Base-by-base conservation (phyloP, 1,140 invertebrate genomes). In the Hylaeus volcanicus region DNA sequence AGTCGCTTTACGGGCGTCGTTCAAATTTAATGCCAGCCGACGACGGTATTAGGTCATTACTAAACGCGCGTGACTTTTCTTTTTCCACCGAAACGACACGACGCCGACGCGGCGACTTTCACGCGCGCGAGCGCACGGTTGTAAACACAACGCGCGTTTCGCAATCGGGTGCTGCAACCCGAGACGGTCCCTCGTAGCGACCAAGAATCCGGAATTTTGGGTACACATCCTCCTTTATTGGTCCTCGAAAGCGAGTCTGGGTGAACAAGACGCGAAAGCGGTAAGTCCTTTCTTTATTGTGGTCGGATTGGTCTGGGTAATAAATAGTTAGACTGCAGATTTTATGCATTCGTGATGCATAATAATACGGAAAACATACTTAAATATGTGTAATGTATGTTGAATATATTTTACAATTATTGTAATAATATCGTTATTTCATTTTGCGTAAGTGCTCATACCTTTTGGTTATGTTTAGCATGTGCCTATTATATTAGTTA, bases 101-200 rank as follows among this genome's bases (percentile, higher is more conserved):
- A 26, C 43, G 64, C 51, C 63, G 63, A 74, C 61, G 51, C 63
- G 63, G 68, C 61, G 51, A 80, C 81, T 83, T 83, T 83, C 81
- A 84, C 79, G 79, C 66, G 79, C 82, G 82, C 51, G 9, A 2
- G 73, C 48, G 79, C 82, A 84, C 76, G 82, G 78, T 41, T 53
- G 78, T 80, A 79, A 73, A 79, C 77, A 79, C 51, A 55, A 55
- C n/a, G 15, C n/a, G 15, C n/a, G 48, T 79, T 79, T 79, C 77
- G 77, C 70, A 79, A 79, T 37, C 60, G 70, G 26, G 26, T 43
- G 69, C 65, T 68, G 65, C 65, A 68, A 68, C 65, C n/a, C 15
- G n/a, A 68, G 65, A n/a, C 65, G 8, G 9, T 12, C 5, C 8
- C n/a, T 14, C 45, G 8, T 26, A 3, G 8, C 45, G 8, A 51